Evolutionary conservation across 2,888 invertebrate species (phyloP), one percentile per base, ranked within the genome.

Genomic region (Drosophila fulvimacula): DNA sequence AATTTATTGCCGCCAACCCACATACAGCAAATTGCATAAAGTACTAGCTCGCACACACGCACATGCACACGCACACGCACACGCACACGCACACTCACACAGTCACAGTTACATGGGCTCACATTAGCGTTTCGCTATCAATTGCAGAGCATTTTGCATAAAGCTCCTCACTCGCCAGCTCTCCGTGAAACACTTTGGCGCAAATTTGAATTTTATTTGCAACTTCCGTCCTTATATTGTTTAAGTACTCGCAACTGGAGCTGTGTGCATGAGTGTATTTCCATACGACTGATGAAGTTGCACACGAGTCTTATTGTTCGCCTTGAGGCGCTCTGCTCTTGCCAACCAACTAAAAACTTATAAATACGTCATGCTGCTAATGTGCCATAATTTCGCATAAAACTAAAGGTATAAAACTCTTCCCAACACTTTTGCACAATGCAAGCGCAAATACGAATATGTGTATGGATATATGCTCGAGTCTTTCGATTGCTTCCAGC

Each of bases 141-240:
- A 81, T 82, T 81, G 68, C 49, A 65, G 39, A 69, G 64, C 41
- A 70, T 67, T 85, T 73, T 67, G 53, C 59, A 68, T 65, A 53
- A 27, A 61, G 56, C 69, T 71, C 55, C 44, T 27, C 46, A 27
- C 76, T 64, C 73, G 55, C 42, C 61, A 46, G 60, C 36, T 55
- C 39, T 13, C 65, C 64, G 57, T 77, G 86, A 82, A 89, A 88
- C 89, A 86, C 85, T 88, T 90, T 87, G 81, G 81, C 84, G 75
- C 90, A 85, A 85, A 85, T 85, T 85, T 85, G 90, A 85, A 85
- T 90, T 85, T 85, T 90, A 90, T 85, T 90, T 85, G 90, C 85
- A 76, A 75, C 90, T 86, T 85, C 84, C 84, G 89, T 77, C 72
- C 61, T 72, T 73, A 66, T 85, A 85, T 82, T 89, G 90, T 89